phyloP scores from a whole-genome alignment of 2,888 invertebrate species.

The Rugalucina vietnamica region DNA sequence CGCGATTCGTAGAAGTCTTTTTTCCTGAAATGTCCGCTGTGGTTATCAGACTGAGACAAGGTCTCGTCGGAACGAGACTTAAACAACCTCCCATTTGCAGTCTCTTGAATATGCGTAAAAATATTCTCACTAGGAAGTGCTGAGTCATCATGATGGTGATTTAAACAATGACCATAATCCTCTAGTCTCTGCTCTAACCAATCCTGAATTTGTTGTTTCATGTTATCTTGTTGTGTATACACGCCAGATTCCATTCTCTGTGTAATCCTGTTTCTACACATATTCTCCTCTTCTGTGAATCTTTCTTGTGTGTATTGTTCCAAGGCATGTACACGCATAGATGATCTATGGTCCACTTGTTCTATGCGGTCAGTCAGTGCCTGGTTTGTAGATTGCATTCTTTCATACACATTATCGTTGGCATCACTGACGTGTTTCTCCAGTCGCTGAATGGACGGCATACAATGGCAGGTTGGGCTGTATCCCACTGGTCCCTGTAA shows the following conservation, averaged over 20 bases:
- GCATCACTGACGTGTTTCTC: conserved; percentile 91
- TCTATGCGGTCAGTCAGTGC: conserved; percentile 92
- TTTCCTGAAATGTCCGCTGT: conserved; percentile 88
- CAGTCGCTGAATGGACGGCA: conserved; percentile 94
- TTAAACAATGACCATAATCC: conserved; percentile 77
- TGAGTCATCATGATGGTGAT: conserved; percentile 80
- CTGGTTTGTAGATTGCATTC: conserved; percentile 92
- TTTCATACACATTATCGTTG: conserved; percentile 91
- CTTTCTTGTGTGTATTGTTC: conserved; percentile 86
- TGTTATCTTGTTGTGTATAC: conserved; percentile 60
- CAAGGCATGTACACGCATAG: conserved; percentile 76
- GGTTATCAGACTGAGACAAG: conserved; percentile 85
- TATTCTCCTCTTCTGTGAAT: conserved; percentile 87
- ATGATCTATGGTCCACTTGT: conserved; percentile 88
- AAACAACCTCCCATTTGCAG: conserved; percentile 76
- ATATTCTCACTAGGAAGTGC: conserved; percentile 75
- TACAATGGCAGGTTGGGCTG: conserved; percentile 92
- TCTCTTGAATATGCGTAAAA: conserved; percentile 74
- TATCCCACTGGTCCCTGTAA: conserved; percentile 92
- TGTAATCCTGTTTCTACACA: conserved; percentile 88
- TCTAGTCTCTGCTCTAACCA: conserved; percentile 78
- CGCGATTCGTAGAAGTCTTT: conserved; percentile 78
- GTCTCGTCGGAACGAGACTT: conserved; percentile 82
- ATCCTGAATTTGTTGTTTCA: conserved; percentile 77
- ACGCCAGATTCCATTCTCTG: conserved; percentile 85